Conservation (phyloP, 2,113 vertebrate genomes). For the Cynoglossus semilaevis region DNA sequence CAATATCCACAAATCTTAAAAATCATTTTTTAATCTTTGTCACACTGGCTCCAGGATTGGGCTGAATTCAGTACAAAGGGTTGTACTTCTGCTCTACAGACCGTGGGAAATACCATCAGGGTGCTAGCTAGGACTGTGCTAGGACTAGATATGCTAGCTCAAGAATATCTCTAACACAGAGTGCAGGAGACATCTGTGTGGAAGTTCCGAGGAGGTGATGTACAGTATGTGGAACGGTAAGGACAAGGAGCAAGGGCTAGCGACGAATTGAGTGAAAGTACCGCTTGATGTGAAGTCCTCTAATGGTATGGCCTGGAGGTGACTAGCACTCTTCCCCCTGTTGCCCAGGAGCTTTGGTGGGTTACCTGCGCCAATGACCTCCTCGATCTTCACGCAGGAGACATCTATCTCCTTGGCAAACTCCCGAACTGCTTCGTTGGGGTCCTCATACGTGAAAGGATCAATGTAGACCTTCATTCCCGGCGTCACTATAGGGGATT, state of each 20-base stretch:
- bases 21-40: constrained; percentile 1
- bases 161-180: constrained; percentile 23
- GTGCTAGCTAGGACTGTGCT: constrained; percentile 39
- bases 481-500: constrained; percentile 89
- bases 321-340: constrained; percentile 81
- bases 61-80: constrained; percentile 34
- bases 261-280: constrained; percentile 80
- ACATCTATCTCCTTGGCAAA: constrained; percentile 99
- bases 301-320: constrained; percentile 81
- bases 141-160: constrained; percentile 18
- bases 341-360: constrained; percentile 78
- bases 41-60: constrained; percentile 59
- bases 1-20: background rate
- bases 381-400: constrained; percentile 98
- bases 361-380: constrained; percentile 98
- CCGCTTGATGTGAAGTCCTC: constrained; percentile 82
- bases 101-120: constrained; percentile 20
- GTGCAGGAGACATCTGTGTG: constrained; percentile 40
- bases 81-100: constrained; percentile 23
- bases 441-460: constrained; percentile 97
- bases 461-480: constrained; percentile 99
- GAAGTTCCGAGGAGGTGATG: constrained; percentile 52
- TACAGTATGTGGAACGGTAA: constrained; percentile 31
- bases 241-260: constrained; percentile 61
- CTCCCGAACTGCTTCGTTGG: constrained; percentile 95